These are phyloP conservation scores for Batillaria attramentaria DNA, from an alignment of 1,140 invertebrate species.

Conservation along the genomic window DNA sequence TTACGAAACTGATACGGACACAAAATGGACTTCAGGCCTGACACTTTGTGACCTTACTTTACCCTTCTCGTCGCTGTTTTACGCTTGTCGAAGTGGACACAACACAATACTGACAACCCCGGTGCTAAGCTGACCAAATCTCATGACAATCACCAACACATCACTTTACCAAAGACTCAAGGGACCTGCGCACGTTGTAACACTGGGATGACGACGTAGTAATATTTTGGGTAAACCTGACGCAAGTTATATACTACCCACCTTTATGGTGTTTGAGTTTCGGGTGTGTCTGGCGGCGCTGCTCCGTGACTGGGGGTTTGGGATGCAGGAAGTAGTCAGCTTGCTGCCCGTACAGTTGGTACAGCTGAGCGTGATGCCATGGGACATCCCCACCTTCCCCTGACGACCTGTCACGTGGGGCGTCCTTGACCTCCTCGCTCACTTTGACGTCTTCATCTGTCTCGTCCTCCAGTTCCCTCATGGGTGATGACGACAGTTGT, in stretches of 20 bases:
- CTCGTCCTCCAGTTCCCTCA: slow-evolving; percentile 18
- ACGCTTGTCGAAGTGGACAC: no score
- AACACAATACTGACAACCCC: no score
- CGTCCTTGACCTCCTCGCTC: background rate
- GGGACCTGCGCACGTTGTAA: no score
- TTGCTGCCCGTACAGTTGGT: slow-evolving; percentile 53
- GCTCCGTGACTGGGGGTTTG: slow-evolving; percentile 45
- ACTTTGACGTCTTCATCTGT: background rate
- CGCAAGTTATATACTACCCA: slow-evolving; percentile 12
- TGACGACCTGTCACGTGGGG: background rate
- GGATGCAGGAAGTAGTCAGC: slow-evolving; percentile 59
- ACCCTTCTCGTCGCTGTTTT: no score
- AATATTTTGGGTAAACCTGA: no score
- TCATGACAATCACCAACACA: no score
- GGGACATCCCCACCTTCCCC: slow-evolving; percentile 28
- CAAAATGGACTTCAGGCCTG: no score
- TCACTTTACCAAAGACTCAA: no score
- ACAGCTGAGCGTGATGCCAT: slow-evolving; percentile 59
- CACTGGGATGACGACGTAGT: no score
- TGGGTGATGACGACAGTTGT: background rate
- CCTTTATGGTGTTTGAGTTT: slow-evolving; percentile 37
- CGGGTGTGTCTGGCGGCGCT: slow-evolving; percentile 36
- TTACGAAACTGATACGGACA: no score
- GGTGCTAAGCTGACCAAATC: no score
- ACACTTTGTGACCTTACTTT: no score